Conservation (phyloP, 2,888 invertebrate species). For the Drosophila yooni region DNA sequence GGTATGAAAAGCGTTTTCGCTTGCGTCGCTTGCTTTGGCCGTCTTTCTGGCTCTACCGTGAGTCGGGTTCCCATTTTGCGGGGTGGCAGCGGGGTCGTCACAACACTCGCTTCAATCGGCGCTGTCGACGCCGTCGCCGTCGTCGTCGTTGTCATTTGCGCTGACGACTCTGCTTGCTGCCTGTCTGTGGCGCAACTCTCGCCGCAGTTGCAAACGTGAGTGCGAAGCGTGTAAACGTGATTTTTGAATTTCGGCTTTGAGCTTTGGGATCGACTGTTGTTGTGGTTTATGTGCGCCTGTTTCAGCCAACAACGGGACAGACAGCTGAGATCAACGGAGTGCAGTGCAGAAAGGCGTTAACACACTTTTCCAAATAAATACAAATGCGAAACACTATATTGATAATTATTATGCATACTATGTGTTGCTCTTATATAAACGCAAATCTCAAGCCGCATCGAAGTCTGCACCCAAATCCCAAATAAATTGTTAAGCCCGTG, state of each 20-base stretch:
- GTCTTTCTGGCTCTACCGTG: slow-evolving; percentile 50
- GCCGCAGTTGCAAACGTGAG: slow-evolving; percentile 81
- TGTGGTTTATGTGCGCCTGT: slow-evolving; percentile 26
- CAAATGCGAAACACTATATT: slow-evolving; percentile 25
- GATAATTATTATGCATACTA: slow-evolving; percentile 59
- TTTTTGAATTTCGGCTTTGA: slow-evolving; percentile 62
- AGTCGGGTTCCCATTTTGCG: slow-evolving; percentile 24
- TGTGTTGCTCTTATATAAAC: slow-evolving; percentile 26
- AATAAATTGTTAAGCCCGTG: background rate
- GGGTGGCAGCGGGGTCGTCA: slow-evolving; percentile 31
- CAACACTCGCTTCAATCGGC: slow-evolving; percentile 14
- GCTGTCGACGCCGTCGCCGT: slow-evolving; percentile 26
- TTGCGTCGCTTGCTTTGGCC: slow-evolving; percentile 56
- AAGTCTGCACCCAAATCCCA: slow-evolving; percentile 2
- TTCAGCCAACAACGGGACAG: slow-evolving; percentile 10
- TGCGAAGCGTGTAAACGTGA: slow-evolving; percentile 82
- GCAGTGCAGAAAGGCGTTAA: slow-evolving; percentile 11
- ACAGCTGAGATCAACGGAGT: slow-evolving; percentile 14
- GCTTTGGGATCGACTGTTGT: slow-evolving; percentile 8
- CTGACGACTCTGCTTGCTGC: slow-evolving; percentile 24
- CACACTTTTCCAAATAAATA: background rate
- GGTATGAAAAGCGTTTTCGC: slow-evolving; percentile 71
- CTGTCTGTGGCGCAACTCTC: slow-evolving; percentile 54
- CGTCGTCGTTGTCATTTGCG: slow-evolving; percentile 22
- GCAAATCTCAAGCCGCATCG: slow-evolving; percentile 3